These are phyloP conservation scores for Lasioglossum albipes DNA, from an alignment of 1,140 invertebrate genomes.

Conservation along the genomic window DNA sequence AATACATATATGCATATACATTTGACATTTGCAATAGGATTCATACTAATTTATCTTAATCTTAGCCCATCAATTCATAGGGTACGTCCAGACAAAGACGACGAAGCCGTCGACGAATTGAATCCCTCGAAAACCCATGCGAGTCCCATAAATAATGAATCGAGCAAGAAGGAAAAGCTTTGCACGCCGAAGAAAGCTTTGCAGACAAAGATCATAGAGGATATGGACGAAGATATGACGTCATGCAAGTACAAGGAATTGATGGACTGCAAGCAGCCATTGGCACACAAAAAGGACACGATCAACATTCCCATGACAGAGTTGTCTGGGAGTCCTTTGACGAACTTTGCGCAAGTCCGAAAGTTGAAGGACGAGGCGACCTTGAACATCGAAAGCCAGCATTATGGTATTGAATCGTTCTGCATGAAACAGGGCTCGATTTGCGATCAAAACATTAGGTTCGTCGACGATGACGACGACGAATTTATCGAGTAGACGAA, in stretches of 20 bases:
- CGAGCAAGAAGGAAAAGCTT: background rate
- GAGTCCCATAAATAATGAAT: slow-evolving; percentile 13
- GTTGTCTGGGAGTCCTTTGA: slow-evolving; percentile 63
- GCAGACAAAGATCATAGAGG: slow-evolving; percentile 24
- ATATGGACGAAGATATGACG: slow-evolving; percentile 56
- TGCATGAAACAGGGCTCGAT: slow-evolving; percentile 72
- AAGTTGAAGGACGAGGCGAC: slow-evolving; percentile 47
- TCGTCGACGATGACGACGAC: slow-evolving; percentile 80
- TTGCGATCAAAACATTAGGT: slow-evolving; percentile 78
- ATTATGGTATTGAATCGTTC: slow-evolving; percentile 68
- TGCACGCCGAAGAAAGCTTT: background rate
- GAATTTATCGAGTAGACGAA: slow-evolving; percentile 47
- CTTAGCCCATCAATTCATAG: background rate
- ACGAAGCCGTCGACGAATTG: slow-evolving; percentile 30
- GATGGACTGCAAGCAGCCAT: slow-evolving; percentile 55
- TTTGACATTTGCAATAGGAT: background rate
- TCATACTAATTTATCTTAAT: background rate
- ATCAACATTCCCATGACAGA: slow-evolving; percentile 71
- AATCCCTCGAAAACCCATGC: slow-evolving; percentile 13
- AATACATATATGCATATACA: too few relatives aligned
- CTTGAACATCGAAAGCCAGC: slow-evolving; percentile 69
- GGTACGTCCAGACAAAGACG: slow-evolving; percentile 12
- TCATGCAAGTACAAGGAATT: slow-evolving; percentile 66
- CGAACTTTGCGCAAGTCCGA: slow-evolving; percentile 59
- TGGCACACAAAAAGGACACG: slow-evolving; percentile 45